phyloP scores from a whole-genome alignment of 1,140 invertebrate genomes.

The Drosophila subpulchrella region DNA sequence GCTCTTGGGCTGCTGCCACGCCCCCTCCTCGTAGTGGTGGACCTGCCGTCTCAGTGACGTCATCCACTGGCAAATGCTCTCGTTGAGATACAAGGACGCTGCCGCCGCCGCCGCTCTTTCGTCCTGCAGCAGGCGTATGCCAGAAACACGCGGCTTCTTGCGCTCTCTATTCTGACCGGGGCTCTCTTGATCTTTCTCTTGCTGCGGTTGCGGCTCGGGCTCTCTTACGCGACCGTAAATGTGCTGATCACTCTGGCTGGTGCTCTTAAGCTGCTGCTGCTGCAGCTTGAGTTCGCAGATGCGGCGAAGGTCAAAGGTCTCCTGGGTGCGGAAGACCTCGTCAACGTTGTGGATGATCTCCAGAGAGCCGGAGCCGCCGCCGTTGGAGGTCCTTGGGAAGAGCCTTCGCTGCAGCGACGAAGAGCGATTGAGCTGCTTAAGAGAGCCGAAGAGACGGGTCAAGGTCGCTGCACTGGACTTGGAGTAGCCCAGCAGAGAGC shows the following conservation, averaged over 20 bases:
- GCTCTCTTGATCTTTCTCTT: not conserved
- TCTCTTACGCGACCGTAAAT: conserved; percentile 68
- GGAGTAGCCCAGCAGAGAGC: conserved; percentile 58
- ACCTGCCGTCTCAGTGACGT: conserved; percentile 62
- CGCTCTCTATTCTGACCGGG: conserved; percentile 1
- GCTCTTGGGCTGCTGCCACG: conserved; percentile 71
- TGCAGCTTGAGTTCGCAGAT: conserved; percentile 75
- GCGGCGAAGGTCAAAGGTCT: conserved; percentile 74
- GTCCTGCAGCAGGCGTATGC: conserved; percentile 52
- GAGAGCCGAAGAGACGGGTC: conserved; percentile 68
- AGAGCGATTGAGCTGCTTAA: conserved; percentile 69
- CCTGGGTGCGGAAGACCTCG: conserved; percentile 75
- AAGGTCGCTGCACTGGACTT: conserved; percentile 67
- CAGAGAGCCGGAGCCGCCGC: conserved; percentile 41
- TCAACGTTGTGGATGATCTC: conserved; percentile 81
- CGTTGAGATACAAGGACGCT: conserved; percentile 62
- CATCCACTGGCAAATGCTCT: conserved; percentile 82
- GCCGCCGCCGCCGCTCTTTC: not conserved
- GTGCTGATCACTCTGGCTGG: conserved; percentile 76
- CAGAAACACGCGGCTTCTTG: conserved; percentile 58
- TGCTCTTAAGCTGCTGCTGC: conserved; percentile 45
- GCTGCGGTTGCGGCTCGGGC: conserved; percentile 10
- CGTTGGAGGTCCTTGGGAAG: conserved; percentile 20
- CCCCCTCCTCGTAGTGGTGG: conserved; percentile 59
- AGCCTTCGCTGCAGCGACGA: conserved; percentile 57